These are phyloP conservation scores for Boulengeromyrus knoepffleri DNA, from an alignment of 2,113 vertebrate genomes.

Conservation along the genomic window DNA sequence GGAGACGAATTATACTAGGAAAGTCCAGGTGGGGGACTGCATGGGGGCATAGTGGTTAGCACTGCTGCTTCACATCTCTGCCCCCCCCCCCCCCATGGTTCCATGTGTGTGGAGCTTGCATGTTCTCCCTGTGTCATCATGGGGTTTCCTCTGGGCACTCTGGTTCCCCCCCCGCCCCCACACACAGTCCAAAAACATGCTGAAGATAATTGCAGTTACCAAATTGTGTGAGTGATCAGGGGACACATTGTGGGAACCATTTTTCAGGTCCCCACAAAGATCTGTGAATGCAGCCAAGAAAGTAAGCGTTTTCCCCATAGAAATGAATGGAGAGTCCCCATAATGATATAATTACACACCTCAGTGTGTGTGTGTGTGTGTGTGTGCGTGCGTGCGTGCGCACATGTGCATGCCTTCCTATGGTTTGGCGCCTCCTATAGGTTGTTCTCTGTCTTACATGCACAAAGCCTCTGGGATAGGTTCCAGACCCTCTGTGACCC, in stretches of 20 bases:
- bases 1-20: not conserved
- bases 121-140: not conserved
- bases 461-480: too few relatives aligned
- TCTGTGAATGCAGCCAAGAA: too few relatives aligned
- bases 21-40: not conserved
- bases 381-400: rapidly evolving
- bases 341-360: too few relatives aligned
- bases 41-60: not conserved
- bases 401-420: not conserved
- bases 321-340: too few relatives aligned
- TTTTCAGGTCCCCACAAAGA: too few relatives aligned
- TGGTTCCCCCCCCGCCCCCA: too few relatives aligned
- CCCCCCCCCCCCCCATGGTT: too few relatives aligned
- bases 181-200: not conserved
- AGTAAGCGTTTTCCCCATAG: too few relatives aligned
- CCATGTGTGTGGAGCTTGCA: too few relatives aligned
- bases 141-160: too few relatives aligned
- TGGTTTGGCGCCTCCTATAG: not conserved
- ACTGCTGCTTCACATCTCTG: not conserved
- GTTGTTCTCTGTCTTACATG: not conserved
- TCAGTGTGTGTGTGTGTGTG: not conserved
- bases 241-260: too few relatives aligned
- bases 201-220: too few relatives aligned
- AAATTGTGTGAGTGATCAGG: not conserved
- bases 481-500: not conserved